These are phyloP conservation scores for Conger conger DNA, from an alignment of 2,113 vertebrate genomes.

Conservation along the genomic window DNA sequence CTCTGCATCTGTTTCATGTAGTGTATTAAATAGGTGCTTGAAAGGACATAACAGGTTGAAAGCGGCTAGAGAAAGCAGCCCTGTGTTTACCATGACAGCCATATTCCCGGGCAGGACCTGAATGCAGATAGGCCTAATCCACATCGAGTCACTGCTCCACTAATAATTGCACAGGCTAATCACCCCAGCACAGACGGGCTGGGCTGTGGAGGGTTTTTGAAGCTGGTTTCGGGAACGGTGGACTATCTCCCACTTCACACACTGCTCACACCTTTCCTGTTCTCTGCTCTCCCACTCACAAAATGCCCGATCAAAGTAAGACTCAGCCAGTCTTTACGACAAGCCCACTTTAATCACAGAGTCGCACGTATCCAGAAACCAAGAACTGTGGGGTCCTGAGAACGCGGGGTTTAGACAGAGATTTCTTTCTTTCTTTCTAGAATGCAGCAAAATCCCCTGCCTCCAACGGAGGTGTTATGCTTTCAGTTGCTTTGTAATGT, in stretches of 20 bases:
- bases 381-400: neutral
- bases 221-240: neutral
- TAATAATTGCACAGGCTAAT: neutral
- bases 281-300: neutral
- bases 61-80: neutral
- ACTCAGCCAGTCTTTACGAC: slow-evolving; percentile 2
- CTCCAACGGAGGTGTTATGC: neutral
- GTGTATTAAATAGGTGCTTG: neutral
- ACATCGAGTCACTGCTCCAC: neutral
- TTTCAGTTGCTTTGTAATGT: neutral
- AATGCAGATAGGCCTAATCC: neutral
- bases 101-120: neutral
- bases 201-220: neutral
- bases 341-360: slow-evolving; percentile 1
- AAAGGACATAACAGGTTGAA: neutral
- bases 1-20: neutral
- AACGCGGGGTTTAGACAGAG: neutral
- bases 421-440: neutral
- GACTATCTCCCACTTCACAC: neutral
- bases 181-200: neutral
- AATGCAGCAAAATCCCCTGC: neutral
- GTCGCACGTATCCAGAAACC: neutral
- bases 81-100: neutral
- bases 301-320: neutral
- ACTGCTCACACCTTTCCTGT: neutral